Conservation (phyloP, 2,888 invertebrate species). For the Tupiocoris notatus region DNA sequence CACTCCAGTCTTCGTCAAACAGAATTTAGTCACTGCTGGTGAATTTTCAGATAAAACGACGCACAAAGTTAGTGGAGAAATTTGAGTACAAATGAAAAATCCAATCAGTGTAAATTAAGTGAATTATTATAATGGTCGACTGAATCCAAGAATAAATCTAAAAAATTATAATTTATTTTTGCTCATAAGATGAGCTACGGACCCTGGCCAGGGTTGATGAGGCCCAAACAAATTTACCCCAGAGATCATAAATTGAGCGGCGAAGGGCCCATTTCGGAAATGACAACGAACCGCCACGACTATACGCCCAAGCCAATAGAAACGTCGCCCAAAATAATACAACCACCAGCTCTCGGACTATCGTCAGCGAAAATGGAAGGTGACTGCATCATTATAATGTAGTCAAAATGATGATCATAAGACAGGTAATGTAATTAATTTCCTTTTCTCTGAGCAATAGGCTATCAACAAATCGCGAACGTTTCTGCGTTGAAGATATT, state of each 20-base stretch:
- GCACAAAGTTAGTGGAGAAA: constrained; percentile 52
- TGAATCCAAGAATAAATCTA: no score
- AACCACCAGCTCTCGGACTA: constrained; percentile 52
- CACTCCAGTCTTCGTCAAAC: constrained; percentile 50
- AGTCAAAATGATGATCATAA: background rate
- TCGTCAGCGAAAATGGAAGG: constrained; percentile 52
- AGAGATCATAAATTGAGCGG: constrained; percentile 51
- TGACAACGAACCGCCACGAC: constrained; percentile 53
- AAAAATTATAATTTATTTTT: background rate
- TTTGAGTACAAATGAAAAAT: no score
- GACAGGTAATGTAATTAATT: no score
- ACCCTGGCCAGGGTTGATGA: constrained; percentile 52
- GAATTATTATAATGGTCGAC: no score
- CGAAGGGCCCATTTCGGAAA: constrained; percentile 52
- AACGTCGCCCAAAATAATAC: constrained; percentile 52
- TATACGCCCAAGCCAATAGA: constrained; percentile 52
- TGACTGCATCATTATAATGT: constrained; percentile 16
- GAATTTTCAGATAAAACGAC: constrained; percentile 52
- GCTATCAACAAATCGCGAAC: no score
- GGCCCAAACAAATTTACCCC: constrained; percentile 52
- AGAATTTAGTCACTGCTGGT: constrained; percentile 46
- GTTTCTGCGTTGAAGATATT: no score
- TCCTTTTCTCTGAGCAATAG: no score
- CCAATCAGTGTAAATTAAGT: background rate
- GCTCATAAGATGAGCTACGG: constrained; percentile 53